Conservation (phyloP, 2,113 vertebrate genomes). For the Steatornis caripensis region DNA sequence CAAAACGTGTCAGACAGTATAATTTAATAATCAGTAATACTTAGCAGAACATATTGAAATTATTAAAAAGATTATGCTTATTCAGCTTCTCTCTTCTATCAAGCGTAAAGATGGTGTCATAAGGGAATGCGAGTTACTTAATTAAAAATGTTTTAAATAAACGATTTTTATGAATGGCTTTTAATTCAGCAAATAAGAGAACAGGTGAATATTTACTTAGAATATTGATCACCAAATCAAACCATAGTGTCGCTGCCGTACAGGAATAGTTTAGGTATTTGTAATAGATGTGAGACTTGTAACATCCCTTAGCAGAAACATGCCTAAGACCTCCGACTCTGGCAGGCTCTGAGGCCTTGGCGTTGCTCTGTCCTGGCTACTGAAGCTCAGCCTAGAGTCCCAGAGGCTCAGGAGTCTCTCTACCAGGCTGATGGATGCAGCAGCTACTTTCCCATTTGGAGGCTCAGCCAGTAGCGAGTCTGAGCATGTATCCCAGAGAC, state of each 20-base stretch:
- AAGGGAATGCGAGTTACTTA: conserved; percentile 63
- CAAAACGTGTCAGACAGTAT: neutral
- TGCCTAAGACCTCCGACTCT: neutral
- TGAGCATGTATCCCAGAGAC: neutral
- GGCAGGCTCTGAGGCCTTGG: neutral
- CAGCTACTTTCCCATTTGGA: neutral
- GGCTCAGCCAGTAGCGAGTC: neutral
- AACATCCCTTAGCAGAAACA: too few species aligned
- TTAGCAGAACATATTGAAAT: conserved; percentile 56
- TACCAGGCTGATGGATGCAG: neutral
- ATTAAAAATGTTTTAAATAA: conserved; percentile 59
- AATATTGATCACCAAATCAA: conserved; percentile 55
- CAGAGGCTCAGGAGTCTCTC: neutral
- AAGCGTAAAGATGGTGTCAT: conserved; percentile 53
- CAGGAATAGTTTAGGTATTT: conserved; percentile 23
- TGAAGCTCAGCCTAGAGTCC: neutral
- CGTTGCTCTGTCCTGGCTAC: neutral
- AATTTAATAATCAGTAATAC: conserved; percentile 45
- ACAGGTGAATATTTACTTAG: conserved; percentile 54
- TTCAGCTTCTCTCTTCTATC: conserved; percentile 54
- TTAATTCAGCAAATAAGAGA: conserved; percentile 64
- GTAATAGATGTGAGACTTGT: conserved; percentile 12
- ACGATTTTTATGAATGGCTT: conserved; percentile 66
- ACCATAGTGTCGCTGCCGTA: neutral
- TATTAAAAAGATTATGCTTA: conserved; percentile 58